Conservation (phyloP, 2,888 invertebrate genomes). For the Clanis bilineata region DNA sequence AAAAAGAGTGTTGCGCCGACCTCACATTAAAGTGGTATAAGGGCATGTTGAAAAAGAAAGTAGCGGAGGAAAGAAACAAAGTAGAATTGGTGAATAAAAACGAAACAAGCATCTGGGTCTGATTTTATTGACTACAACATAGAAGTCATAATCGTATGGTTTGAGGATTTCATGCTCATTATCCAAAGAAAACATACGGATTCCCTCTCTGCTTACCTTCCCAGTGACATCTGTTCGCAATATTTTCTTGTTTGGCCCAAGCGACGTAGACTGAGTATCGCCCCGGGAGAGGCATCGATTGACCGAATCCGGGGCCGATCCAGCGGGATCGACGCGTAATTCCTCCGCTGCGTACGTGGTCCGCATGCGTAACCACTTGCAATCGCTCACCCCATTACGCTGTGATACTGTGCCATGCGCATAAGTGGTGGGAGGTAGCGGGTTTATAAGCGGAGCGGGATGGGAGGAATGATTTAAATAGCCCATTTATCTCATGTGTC, state of each 20-base stretch:
- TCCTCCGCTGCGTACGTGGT: constrained; percentile 67
- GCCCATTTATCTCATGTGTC: no score
- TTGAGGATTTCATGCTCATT: neutral
- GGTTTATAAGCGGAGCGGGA: neutral
- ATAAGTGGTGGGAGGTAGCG: constrained; percentile 13
- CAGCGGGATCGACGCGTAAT: constrained; percentile 74
- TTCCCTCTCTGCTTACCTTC: neutral
- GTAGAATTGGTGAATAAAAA: no score
- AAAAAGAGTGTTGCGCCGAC: no score
- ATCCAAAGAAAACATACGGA: neutral
- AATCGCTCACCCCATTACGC: constrained; percentile 70
- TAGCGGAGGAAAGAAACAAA: no score
- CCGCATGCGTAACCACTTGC: constrained; percentile 61
- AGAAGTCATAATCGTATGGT: neutral
- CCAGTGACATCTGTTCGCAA: neutral
- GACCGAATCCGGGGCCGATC: constrained; percentile 66
- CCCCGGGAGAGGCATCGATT: constrained; percentile 65
- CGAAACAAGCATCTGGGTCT: no score
- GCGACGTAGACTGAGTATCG: constrained; percentile 8
- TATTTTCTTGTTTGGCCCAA: constrained; percentile 15
- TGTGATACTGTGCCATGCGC: constrained; percentile 37
- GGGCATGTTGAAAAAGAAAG: no score
- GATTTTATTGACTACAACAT: no score
- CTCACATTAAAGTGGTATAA: no score
- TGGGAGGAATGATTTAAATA: no score